Base-by-base conservation (phyloP, 2,113 vertebrate genomes). In the Indicator maculatus region DNA sequence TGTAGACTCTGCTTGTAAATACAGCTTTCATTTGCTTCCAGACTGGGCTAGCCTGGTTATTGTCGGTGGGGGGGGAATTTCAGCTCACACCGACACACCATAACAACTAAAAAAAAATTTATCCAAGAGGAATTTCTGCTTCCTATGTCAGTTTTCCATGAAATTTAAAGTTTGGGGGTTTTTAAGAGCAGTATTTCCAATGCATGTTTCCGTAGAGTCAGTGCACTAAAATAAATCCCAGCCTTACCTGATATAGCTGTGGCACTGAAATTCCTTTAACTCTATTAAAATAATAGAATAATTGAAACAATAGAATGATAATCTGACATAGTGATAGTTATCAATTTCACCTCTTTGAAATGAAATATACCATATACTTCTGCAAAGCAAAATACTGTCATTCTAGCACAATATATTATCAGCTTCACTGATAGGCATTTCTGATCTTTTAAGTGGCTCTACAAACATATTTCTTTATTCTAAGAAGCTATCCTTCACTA, bases 191-290 rank as follows among this genome's bases (percentile, higher is more conserved):
- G 4, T 60, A n/a, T 84, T 81, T 87, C 5, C 71, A 66, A 33
- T 0, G 0, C 39, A 33, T 56, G 2, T 0, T 75, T 38, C 15
- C 3, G 16, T 8, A 45, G 5, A 7, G 5, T 56, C 12, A 64
- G 44, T 38, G 47, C 3, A 58, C 3, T 33, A 12, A 82, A 64
- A 64, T 16, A 72, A 85, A 85, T 45, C 1, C 1, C 14, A 64
- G 0, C 56, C 9, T 56, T 65, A 16, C 16, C 18, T n/a, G 16
- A 1, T 8, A 52, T 9, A 53, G 10, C 5, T 69, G 17, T 74
- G 23, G 12, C 26, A 38, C 19, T 80, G 20, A 82, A 67, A 44
- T 75, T 47, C 11, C 23, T 86, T 79, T 80, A 61, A 28, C 24
- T 44, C 2, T 61, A 33, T 8, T 67, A 44, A 16, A 44, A 44